These are phyloP conservation scores for Leiothrix lutea DNA, from an alignment of 2,113 vertebrate species.

Conservation along the genomic window DNA sequence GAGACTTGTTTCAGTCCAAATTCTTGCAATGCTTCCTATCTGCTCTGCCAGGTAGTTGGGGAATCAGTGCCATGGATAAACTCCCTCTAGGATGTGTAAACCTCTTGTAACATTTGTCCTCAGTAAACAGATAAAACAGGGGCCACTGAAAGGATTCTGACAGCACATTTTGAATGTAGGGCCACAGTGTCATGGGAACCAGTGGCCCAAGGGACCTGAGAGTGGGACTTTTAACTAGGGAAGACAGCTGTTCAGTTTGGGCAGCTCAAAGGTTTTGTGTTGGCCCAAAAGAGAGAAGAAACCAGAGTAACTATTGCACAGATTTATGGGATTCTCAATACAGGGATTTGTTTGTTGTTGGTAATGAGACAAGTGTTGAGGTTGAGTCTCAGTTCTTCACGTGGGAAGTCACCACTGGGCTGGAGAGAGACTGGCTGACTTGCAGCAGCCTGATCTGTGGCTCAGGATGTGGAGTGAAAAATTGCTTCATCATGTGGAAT, in stretches of 20 bases:
- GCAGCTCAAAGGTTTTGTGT: neutral
- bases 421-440: neutral
- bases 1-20: neutral
- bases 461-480: neutral
- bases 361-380: fast-evolving
- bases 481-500: neutral
- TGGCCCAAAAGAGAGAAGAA: neutral
- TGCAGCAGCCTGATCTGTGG: neutral
- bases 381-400: neutral
- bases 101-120: neutral
- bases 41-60: neutral
- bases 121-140: neutral
- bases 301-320: neutral
- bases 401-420: neutral
- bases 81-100: neutral
- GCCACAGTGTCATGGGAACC: neutral
- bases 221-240: neutral
- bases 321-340: neutral
- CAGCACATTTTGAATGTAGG: neutral
- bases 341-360: neutral
- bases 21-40: neutral
- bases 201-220: neutral
- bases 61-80: neutral
- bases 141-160: neutral
- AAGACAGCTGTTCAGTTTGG: neutral